Base-by-base conservation (phyloP, 2,113 vertebrate genomes). In the Brevimyrus niger region DNA sequence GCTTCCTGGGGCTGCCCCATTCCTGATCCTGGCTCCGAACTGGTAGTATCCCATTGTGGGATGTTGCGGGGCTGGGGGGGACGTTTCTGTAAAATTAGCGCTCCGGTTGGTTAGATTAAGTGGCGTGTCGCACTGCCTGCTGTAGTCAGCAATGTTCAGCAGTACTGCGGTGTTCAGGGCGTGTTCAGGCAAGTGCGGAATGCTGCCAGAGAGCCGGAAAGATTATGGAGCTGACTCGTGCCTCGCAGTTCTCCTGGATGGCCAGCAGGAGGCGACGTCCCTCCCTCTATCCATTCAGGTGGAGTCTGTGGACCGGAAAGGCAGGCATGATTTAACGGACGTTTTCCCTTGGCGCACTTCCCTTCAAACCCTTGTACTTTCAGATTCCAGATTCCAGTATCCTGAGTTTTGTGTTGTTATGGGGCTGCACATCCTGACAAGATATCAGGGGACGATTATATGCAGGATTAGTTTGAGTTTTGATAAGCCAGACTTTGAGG, bases 251-350 rank as follows among this genome's bases (percentile, higher is more conserved):
- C 47, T 50, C 48, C 23, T 86, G 23, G 48, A 51, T 31, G n/a
- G 5, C 23, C 11, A 51, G 46, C 27, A 31, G 84, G 46, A 13
- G 44, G 84, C 21, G 0, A 46, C n/a, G 9, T n/a, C 46, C n/a
- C 10, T 51, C 65, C 27, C 44, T 61, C 7, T 61, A 27, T 44
- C 27, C 88, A 86, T 48, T 38, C 80, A 80, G 38, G 73, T 46
- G 83, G 82, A 83, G 90, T 83, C 82, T 87, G 35, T 89, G 84
- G 83, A 89, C 48, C 31, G 73, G 38, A 48, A 65, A 86, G 80
- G 55, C 35, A 85, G 80, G 38, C n/a, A 88, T 42, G 89, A 90
- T 88, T 80, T 87, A 87, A 80, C 19, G 83, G 83, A 83, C 47
- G 88, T 46, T 58, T 80, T 65, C 88, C 82, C 83, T n/a, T 1